Evolutionary conservation across 2,113 vertebrate genomes (phyloP).

Genomic region (Proteles cristata): DNA sequence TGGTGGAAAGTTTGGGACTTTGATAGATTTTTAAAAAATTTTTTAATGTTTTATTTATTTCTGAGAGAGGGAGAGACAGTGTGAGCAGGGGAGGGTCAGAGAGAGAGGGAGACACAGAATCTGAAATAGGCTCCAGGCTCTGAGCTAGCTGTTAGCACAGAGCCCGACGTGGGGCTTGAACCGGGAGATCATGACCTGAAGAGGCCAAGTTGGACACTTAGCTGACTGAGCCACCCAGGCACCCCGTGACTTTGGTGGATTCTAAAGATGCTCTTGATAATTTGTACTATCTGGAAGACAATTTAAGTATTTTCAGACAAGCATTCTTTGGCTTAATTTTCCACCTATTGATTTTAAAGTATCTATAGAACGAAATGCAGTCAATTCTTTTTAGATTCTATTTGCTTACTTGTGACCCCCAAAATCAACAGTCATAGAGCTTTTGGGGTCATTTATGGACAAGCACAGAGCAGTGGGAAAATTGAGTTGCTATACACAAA

Average conservation of each 20-base stretch:
- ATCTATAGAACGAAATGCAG: background rate
- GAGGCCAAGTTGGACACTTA: too few relatives aligned
- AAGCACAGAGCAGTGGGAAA: background rate
- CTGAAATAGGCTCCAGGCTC: too few relatives aligned
- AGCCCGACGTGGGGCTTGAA: too few relatives aligned
- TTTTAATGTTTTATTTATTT: too few relatives aligned
- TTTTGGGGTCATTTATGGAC: background rate
- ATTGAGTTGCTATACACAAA: background rate
- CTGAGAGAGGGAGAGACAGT: too few relatives aligned
- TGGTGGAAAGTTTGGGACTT: conserved; percentile 24
- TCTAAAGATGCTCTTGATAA: background rate
- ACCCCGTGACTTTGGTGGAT: background rate
- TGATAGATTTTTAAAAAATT: background rate
- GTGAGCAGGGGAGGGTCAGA: too few relatives aligned
- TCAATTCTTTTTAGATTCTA: background rate
- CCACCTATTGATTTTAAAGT: background rate
- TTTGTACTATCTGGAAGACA: background rate
- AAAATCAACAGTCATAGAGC: background rate
- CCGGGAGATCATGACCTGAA: too few relatives aligned
- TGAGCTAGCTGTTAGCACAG: too few relatives aligned
- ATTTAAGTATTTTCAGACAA: background rate
- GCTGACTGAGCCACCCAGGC: too few relatives aligned
- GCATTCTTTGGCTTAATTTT: background rate
- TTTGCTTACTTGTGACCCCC: background rate
- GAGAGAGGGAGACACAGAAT: too few relatives aligned